These are phyloP conservation scores for Pinna nobilis DNA, from an alignment of 1,140 invertebrate genomes.

Conservation along the genomic window DNA sequence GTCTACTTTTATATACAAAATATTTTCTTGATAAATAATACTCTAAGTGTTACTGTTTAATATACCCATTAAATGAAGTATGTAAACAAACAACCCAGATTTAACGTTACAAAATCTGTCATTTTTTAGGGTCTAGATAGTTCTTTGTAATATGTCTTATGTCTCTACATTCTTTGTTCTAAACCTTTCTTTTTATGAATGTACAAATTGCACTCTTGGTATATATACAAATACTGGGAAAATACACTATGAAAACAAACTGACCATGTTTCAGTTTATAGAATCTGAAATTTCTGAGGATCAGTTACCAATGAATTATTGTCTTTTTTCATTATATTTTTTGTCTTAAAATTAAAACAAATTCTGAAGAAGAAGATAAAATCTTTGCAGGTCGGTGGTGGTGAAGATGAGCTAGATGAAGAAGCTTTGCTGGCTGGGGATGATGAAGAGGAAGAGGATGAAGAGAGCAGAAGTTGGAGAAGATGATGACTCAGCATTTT, in stretches of 20 bases:
- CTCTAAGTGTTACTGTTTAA: background rate
- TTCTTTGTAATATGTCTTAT: no score
- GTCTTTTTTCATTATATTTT: background rate
- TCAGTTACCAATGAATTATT: background rate
- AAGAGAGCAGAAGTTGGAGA: constrained; percentile 78
- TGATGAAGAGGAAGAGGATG: constrained; percentile 80
- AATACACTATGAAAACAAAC: no score
- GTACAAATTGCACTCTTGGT: no score
- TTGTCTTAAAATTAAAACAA: no score
- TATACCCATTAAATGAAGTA: background rate
- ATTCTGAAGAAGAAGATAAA: background rate
- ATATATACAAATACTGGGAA: no score
- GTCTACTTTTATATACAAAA: background rate
- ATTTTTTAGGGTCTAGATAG: no score
- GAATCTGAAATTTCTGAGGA: background rate
- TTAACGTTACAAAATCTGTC: no score
- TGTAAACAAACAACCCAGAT: no score
- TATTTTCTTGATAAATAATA: background rate
- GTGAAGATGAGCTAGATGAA: constrained; percentile 65
- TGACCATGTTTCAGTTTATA: no score
- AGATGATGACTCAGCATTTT: no score
- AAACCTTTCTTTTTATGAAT: no score
- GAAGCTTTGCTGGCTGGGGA: constrained; percentile 73
- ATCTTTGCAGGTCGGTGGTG: constrained; percentile 30
- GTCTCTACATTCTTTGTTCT: no score